These are phyloP conservation scores for Orthosia incerta DNA, from an alignment of 2,888 invertebrate species.

Conservation along the genomic window DNA sequence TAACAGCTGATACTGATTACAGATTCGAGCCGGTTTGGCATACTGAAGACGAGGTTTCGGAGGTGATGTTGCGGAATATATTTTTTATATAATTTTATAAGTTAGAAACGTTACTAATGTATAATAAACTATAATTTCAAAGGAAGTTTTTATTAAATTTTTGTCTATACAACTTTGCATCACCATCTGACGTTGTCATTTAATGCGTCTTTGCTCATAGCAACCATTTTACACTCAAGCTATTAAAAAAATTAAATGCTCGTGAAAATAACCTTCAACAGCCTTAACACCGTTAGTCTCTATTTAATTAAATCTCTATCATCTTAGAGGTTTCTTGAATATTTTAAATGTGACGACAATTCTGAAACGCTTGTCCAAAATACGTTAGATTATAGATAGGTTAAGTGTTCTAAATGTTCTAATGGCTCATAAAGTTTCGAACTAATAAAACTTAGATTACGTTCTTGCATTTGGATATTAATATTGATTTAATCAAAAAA, in stretches of 20 bases:
- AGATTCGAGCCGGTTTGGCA: too few species aligned
- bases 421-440: not conserved
- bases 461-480: not conserved
- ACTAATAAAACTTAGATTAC: not conserved
- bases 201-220: conserved; percentile 18
- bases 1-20: too few species aligned
- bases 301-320: conserved; percentile 51
- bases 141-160: not conserved
- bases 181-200: conserved; percentile 27
- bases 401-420: not conserved
- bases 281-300: conserved; percentile 26
- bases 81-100: too few species aligned
- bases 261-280: conserved; percentile 30
- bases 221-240: conserved; percentile 30
- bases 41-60: too few species aligned
- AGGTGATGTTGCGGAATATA: too few species aligned
- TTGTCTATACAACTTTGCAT: conserved; percentile 40
- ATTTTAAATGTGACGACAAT: conserved; percentile 29
- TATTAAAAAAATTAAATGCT: conserved; percentile 47
- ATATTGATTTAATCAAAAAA: not conserved
- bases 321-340: conserved; percentile 39
- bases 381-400: conserved; percentile 6
- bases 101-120: too few species aligned
- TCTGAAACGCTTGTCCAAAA: conserved; percentile 4
- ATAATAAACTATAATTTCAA: too few species aligned